Evolutionary conservation across 2,113 vertebrate species (phyloP), one percentile per base, ranked within the genome.

Genomic region (Lamprologus lemairii): DNA sequence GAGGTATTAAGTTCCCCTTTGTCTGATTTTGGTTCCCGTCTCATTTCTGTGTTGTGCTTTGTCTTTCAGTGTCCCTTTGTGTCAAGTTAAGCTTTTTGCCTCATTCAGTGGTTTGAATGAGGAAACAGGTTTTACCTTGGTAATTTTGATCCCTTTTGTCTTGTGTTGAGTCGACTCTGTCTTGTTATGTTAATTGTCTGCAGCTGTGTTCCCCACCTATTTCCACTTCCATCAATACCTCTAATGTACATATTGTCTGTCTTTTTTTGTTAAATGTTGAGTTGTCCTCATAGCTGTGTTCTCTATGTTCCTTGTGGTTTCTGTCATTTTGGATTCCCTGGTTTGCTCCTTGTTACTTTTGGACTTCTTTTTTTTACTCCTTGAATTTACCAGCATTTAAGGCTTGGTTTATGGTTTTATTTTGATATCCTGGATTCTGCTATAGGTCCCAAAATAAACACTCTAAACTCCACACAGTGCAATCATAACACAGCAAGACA

Each of bases 301-400:
- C 11, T 4, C 63, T 21, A 13, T 8, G 0, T 7, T 21, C 11
- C 33, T 40, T 0, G 63, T 68, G 2, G 1, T 68, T 68, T 68
- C 63, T 68, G 35, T 37, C 4, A 65, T 37, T 68, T n/a, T 68
- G 63, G 63, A 7, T 68, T 28, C 26, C 57, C 57, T 37, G 0
- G 33, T 37, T 68, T 68, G 19, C 19, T 37, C 7, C 37, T 12
- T 12, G 37, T 40, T 40, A 40, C 37, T 40, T 40, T 40, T 40
- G 37, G 11, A 40, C 40, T 42, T 0, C 3, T 19, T 63, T 0
- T 40, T 63, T 21, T 68, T 65, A 12, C 60, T 65, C 0, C 19
- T 65, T 40, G 7, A 1, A 71, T n/a, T 42, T 23, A 23, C 7
- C 35, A 71, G 63, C 35, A 42, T 71, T 42, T 14, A 71, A 71